These are phyloP conservation scores for Nomada ruficornis DNA, from an alignment of 2,888 invertebrate species.

Conservation along the genomic window DNA sequence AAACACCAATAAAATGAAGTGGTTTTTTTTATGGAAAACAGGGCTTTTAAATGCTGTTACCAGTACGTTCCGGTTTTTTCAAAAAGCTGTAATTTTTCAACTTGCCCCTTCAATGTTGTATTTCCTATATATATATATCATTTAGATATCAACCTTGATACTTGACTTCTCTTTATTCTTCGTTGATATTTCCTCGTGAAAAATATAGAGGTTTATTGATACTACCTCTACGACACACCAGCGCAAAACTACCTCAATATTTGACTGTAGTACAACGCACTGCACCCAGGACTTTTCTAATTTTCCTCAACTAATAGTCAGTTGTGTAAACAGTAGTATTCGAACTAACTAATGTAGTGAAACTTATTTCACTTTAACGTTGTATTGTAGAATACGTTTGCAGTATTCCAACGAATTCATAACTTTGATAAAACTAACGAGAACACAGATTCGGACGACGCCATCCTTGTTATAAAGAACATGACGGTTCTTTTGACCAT, in stretches of 20 bases:
- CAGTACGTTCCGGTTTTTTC: conserved; percentile 62
- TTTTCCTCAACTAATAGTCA: conserved; percentile 42
- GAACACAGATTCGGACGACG: conserved; percentile 77
- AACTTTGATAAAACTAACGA: conserved; percentile 66
- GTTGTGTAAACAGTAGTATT: conserved; percentile 28
- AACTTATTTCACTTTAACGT: conserved; percentile 29
- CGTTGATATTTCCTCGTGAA: conserved; percentile 40
- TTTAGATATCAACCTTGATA: conserved; percentile 25
- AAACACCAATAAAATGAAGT: conserved; percentile 6
- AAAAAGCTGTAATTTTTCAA: conserved; percentile 45
- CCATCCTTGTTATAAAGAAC: conserved; percentile 70
- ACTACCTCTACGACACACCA: conserved; percentile 61
- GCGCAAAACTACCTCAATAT: conserved; percentile 69
- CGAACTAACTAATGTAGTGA: conserved; percentile 27
- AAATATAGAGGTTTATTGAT: conserved; percentile 57
- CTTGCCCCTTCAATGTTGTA: conserved; percentile 30
- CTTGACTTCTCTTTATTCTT: conserved; percentile 29
- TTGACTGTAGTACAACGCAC: conserved; percentile 66
- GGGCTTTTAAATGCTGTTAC: conserved; percentile 37
- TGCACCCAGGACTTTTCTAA: conserved; percentile 52
- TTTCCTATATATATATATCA: conserved; percentile 39
- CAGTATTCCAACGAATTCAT: conserved; percentile 39
- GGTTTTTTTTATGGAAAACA: conserved; percentile 44
- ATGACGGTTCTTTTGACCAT: conserved; percentile 54
- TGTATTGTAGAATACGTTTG: conserved; percentile 12